A percentile compares a stretch with the other conserved stretches of the same genome.
Conservation (phyloP, 2,797 vertebrate species). For the Pelobates cultripes region DNA sequence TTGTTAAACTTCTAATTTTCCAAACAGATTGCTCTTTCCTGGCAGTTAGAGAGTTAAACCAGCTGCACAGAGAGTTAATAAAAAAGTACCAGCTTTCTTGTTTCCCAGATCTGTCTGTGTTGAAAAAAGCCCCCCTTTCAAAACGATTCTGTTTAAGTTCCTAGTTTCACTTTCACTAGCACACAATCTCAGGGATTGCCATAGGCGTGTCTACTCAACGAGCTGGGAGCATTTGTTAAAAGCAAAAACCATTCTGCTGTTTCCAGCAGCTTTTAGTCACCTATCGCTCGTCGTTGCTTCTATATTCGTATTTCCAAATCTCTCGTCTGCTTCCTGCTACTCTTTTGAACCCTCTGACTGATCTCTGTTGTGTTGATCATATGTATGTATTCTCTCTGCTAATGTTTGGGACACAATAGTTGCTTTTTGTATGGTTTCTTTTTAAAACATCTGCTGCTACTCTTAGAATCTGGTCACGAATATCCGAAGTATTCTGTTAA, state of each 20-base stretch:
- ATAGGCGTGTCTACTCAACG: conserved; percentile 1
- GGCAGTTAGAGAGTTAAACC: not conserved
- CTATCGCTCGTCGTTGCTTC: too few species aligned
- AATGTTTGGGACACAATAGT: too few species aligned
- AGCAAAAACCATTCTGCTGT: not conserved
- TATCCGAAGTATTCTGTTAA: too few species aligned
- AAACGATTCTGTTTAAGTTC: not conserved
- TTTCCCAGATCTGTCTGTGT: not conserved
- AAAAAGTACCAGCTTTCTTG: not conserved
- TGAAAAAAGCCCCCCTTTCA: conserved; percentile 8
- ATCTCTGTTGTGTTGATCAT: too few species aligned
- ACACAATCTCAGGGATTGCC: not conserved
- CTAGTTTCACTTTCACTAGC: conserved; percentile 42
- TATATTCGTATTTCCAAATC: too few species aligned
- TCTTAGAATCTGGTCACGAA: too few species aligned
- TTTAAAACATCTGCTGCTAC: too few species aligned
- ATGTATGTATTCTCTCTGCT: too few species aligned
- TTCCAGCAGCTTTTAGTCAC: not conserved
- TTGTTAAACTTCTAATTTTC: too few species aligned
- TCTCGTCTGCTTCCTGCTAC: too few species aligned
- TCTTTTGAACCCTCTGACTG: too few species aligned
- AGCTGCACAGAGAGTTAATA: not conserved
- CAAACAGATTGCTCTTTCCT: not conserved
- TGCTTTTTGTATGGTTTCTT: too few species aligned
- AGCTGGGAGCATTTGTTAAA: not conserved